These are phyloP conservation scores for Vipera latastei DNA, from an alignment of 2,797 vertebrate genomes.

Conservation along the genomic window DNA sequence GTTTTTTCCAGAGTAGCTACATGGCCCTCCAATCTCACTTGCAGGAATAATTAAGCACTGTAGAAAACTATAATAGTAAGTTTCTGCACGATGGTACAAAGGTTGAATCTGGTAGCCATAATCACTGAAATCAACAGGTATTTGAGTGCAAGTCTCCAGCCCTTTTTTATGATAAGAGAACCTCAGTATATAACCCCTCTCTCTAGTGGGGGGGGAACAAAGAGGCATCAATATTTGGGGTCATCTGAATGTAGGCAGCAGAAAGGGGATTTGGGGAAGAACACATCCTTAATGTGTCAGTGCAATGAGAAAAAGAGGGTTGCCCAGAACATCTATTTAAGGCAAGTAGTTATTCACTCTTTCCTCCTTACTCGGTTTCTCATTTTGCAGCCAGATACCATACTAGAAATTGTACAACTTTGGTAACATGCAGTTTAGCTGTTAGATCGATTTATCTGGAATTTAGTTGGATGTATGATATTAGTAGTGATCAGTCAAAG, in stretches of 20 bases:
- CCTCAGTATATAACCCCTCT: background rate
- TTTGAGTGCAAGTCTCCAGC: background rate
- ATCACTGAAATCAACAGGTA: background rate
- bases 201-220: background rate
- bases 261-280: background rate
- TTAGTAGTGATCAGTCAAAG: background rate
- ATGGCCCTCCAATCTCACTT: background rate
- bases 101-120: background rate
- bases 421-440: background rate
- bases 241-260: background rate
- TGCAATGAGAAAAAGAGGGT: background rate
- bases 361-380: background rate
- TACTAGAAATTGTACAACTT: background rate
- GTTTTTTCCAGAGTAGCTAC: background rate
- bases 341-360: background rate
- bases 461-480: background rate
- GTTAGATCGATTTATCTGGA: background rate
- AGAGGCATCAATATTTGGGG: background rate
- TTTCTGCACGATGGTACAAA: slow-evolving; percentile 30
- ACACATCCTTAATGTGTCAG: background rate
- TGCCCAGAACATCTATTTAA: background rate
- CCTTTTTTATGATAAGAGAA: background rate
- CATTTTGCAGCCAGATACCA: background rate
- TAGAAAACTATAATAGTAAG: slow-evolving; percentile 23
- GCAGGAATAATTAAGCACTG: slow-evolving; percentile 1